Evolutionary conservation across 2,888 invertebrate species (phyloP), one percentile per base, ranked within the genome.

Genomic region (Abrostola triplasia): DNA sequence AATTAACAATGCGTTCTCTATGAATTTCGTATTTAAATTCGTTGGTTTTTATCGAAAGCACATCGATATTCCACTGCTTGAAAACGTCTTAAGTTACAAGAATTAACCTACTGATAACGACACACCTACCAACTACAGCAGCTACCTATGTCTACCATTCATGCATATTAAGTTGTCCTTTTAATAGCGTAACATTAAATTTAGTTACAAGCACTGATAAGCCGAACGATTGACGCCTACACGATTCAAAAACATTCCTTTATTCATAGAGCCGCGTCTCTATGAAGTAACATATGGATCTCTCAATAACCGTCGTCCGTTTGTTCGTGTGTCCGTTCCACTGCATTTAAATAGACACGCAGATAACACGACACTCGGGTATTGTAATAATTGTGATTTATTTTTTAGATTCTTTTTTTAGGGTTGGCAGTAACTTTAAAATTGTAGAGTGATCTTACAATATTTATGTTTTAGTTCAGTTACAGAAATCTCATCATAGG

Each of bases 371-470:
- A 87, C 83, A 82, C 76, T 79, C 79, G 80, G 79, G 87, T 88
- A 91, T 92, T 90, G 91, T 92, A 89, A 88, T 92, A 90, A 93
- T 89, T 91, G 84, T 86, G 83, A 87, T 88, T 86, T 87, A 85
- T 86, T 88, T 87, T 87, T 78, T 84, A 81, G 64, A 63, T 81
- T 72, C 77, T 76, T 64, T 80, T 71, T 68, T 61, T 70, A 79
- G 79, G 79, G 79, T 44, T 77, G 80, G n/a, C 66, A 11, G 49
- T 24, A 5, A 8, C n/a, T 40, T 48, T 9, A 11, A 10, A 47
- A 42, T 42, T 40, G 40, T 40, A 9, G 24, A 10, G 40, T 40
- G 10, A 40, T 11, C 10, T 40, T 10, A 40, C 7, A 6, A 5
- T 10, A 40, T 10, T 2, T 40, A 10, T 40, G 7, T 40, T 40